Evolutionary conservation across 2,797 vertebrate genomes (phyloP).

Genomic region (Rhinogobio ventralis): DNA sequence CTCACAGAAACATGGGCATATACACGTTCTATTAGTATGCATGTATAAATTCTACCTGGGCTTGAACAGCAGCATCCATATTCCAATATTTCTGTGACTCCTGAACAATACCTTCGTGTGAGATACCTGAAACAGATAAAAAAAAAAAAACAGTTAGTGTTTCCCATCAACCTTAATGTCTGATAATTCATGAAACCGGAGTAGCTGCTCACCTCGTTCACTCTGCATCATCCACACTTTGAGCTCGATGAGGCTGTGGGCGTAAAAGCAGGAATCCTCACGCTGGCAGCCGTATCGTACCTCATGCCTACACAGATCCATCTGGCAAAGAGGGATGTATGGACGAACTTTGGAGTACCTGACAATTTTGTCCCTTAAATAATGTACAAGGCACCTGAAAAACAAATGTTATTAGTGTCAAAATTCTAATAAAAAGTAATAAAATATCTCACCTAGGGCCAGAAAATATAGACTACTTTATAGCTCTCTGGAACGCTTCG

Average conservation of each 20-base stretch:
- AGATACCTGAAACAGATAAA: constrained; percentile 80
- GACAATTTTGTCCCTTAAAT: constrained; percentile 89
- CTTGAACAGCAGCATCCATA: constrained; percentile 78
- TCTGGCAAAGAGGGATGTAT: constrained; percentile 80
- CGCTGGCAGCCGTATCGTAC: constrained; percentile 93
- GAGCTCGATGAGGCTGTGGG: constrained; percentile 95
- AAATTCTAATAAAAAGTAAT: not conserved
- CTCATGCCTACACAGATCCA: constrained; percentile 95
- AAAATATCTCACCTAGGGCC: not conserved
- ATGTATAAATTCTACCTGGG: constrained; percentile 78
- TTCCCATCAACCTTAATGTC: not conserved
- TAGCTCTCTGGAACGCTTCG: not conserved
- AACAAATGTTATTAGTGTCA: not conserved
- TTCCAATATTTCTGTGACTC: constrained; percentile 91
- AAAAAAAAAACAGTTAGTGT: not conserved
- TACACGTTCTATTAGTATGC: not conserved
- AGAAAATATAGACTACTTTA: not conserved
- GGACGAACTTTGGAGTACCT: constrained; percentile 94
- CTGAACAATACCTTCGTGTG: constrained; percentile 88
- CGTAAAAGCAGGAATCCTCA: constrained; percentile 95
- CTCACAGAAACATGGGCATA: not conserved
- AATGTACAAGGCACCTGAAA: constrained; percentile 95
- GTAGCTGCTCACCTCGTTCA: constrained; percentile 80
- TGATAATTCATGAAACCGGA: not conserved
- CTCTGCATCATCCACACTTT: constrained; percentile 97